Evolutionary conservation across 2,888 invertebrate species (phyloP).

Genomic region (Meganola albula): DNA sequence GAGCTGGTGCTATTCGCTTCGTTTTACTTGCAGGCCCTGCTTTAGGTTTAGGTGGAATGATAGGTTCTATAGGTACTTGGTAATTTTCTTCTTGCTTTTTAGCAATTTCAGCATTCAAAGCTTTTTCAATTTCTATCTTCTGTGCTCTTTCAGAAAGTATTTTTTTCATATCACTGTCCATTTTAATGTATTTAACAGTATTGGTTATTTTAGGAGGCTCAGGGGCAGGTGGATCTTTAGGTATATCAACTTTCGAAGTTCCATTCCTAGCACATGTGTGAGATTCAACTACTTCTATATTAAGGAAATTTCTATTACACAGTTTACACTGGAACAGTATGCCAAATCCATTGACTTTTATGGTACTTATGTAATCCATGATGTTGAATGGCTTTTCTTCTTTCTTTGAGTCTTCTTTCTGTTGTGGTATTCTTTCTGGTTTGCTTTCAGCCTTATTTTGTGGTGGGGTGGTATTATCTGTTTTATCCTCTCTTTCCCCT

Average conservation of each 20-base stretch:
- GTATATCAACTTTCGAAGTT: conserved; percentile 44
- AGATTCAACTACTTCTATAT: conserved; percentile 55
- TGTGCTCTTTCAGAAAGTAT: conserved; percentile 22
- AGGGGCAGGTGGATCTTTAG: conserved; percentile 35
- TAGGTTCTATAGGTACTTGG: background rate
- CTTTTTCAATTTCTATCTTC: conserved; percentile 21
- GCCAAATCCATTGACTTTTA: conserved; percentile 69
- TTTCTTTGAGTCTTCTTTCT: conserved; percentile 23
- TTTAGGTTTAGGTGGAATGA: conserved; percentile 7
- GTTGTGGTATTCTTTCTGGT: background rate
- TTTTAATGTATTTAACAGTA: conserved; percentile 62
- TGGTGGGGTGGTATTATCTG: background rate
- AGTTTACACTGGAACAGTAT: conserved; percentile 66
- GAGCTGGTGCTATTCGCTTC: conserved; percentile 24
- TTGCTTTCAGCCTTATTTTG: conserved; percentile 9
- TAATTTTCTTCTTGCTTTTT: conserved; percentile 3
- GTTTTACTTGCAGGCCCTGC: conserved; percentile 57
- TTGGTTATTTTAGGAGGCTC: conserved; percentile 47
- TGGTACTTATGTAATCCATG: conserved; percentile 63
- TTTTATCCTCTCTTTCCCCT: conserved; percentile 10
- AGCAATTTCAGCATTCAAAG: conserved; percentile 5
- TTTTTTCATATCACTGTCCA: conserved; percentile 36
- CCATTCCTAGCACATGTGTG: conserved; percentile 67
- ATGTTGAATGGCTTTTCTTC: conserved; percentile 49
- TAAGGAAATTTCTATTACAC: conserved; percentile 67